Evolutionary conservation across 2,888 invertebrate genomes (phyloP), one percentile per base, ranked within the genome.

Genomic region (Dione vanillae): DNA sequence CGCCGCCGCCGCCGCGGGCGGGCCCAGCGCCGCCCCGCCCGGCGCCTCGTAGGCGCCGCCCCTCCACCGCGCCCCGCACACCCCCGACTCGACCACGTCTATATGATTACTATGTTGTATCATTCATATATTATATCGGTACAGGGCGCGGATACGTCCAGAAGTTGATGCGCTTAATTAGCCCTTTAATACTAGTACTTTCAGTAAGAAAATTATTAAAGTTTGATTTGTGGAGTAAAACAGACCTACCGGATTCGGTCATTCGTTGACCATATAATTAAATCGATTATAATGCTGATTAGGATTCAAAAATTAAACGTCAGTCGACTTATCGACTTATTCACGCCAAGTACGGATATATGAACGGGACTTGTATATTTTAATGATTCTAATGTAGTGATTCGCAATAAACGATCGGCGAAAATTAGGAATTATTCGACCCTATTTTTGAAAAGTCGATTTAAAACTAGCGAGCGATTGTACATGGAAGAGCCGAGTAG

Each of bases 31-130:
- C 66, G 85, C 81, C 52, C 82, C 84, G 61, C 81, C 85, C 74
- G 81, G 82, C 81, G 86, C 86, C 76, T 86, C 88, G 86, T 88
- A 87, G 85, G 71, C 70, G 51, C 75, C 70, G 70, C 71, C 70
- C 40, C 74, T 72, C 69, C 72, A 54, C 74, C 65, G 49, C 56
- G 56, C 9, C 47, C 41, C 56, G 66, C 58, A 12, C 61, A 14
- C 61, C 61, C 0, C 43, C 59, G 12, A 27, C 27, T 27, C 27
- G 27, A 27, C 27, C 5, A 5, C 27, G 5, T 27, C 27, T 27
- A 27, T 27, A 52, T 52, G 52, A 52, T 35, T 52, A 52, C 52
- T 52, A 14, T 35, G 35, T 52, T 52, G 52, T 52, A 52, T 52
- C 52, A 52, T 52, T 52, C 14, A 52, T 27, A 52, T 52, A 52